Percentiles rank a stretch among this genome's conserved stretches.
Conservation (phyloP, 37 sponge, comb jelly and placozoan species). For the Chondrosia reniformis region DNA sequence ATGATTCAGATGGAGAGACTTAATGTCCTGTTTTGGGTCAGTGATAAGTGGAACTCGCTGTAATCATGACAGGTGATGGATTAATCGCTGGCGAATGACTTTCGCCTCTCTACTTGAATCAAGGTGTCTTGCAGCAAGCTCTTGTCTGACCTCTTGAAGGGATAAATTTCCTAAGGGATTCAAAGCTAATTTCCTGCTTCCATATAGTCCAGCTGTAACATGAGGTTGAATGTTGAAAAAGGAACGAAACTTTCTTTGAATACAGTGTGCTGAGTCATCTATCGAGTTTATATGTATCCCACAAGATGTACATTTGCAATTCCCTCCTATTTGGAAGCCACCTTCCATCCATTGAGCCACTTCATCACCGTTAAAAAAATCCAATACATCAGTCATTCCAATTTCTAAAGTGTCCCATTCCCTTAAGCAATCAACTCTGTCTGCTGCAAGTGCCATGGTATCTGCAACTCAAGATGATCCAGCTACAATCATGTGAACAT, state of each 20-base stretch:
- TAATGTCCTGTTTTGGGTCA: background rate
- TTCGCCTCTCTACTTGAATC: background rate
- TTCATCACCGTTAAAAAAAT: conserved; percentile 31
- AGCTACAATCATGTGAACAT: conserved; percentile 29
- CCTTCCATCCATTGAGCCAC: conserved; percentile 36
- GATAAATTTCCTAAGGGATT: background rate
- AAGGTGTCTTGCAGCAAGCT: background rate
- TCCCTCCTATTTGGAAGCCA: conserved; percentile 25
- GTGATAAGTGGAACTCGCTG: background rate
- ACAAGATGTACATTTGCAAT: too few relatives aligned
- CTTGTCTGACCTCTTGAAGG: background rate
- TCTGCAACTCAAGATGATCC: conserved; percentile 29
- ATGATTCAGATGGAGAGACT: background rate
- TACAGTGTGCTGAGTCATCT: too few relatives aligned
- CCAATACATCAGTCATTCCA: conserved; percentile 7
- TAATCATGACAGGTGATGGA: background rate
- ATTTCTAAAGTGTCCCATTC: conserved; percentile 5
- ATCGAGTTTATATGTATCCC: too few relatives aligned
- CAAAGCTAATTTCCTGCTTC: too few relatives aligned
- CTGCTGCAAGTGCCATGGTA: conserved; percentile 11
- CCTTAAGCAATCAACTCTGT: conserved; percentile 28
- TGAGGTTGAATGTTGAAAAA: too few relatives aligned
- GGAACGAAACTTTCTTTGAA: too few relatives aligned
- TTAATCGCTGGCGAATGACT: too few relatives aligned
- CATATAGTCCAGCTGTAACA: too few relatives aligned